These are phyloP conservation scores for Epistrophe eligans DNA, from an alignment of 2,888 invertebrate species.

Conservation along the genomic window DNA sequence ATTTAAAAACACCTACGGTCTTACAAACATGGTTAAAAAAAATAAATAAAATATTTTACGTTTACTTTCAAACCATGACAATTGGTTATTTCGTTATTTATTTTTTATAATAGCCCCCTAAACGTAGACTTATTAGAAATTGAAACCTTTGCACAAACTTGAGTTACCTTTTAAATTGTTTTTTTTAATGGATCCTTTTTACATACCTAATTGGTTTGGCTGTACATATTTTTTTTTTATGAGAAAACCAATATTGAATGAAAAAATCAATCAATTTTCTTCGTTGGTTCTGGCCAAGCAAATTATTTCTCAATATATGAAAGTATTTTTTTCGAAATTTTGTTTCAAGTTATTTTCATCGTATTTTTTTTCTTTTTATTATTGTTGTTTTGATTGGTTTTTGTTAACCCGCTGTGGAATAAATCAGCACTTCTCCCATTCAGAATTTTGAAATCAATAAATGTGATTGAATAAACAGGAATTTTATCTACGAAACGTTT, in stretches of 20 bases:
- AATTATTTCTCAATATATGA: neutral
- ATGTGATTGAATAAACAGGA: constrained; percentile 45
- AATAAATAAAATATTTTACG: no score
- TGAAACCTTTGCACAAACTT: neutral
- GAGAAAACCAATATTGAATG: neutral
- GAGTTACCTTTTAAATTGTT: neutral
- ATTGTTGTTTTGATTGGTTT: constrained; percentile 34
- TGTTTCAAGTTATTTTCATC: constrained; percentile 34
- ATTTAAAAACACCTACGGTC: no score
- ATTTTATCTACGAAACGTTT: constrained; percentile 27
- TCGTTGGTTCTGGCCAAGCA: neutral
- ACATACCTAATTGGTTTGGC: neutral
- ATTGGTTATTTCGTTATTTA: no score
- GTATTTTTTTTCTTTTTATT: constrained; percentile 32
- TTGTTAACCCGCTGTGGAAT: neutral
- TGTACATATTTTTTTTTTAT: neutral
- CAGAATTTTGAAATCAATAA: constrained; percentile 26
- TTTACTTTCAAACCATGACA: no score
- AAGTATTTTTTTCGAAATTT: neutral
- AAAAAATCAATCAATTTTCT: neutral
- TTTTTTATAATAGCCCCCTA: no score
- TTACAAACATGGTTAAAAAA: no score
- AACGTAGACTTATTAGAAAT: no score
- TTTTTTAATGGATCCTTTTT: neutral
- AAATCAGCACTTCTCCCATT: neutral